Evolutionary conservation across 37 sponge, comb jelly and placozoan genomes (phyloP).

Genomic region (Halisarca cf. caerulea): DNA sequence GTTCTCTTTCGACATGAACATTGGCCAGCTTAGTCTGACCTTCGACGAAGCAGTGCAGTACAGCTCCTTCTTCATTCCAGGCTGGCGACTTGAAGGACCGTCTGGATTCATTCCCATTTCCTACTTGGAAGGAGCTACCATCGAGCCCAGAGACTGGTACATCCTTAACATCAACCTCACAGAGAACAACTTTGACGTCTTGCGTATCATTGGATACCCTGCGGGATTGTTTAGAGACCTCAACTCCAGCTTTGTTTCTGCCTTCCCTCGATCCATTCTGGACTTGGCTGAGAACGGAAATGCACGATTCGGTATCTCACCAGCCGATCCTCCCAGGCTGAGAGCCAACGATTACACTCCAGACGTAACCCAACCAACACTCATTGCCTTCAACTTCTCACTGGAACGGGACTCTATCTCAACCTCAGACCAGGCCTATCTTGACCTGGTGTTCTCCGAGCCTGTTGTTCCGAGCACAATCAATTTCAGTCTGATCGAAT

Average conservation of each 20-base stretch:
- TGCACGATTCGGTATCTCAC: not conserved
- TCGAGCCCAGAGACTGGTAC: constrained; percentile 68
- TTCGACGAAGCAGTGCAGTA: constrained; percentile 67
- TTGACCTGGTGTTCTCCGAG: constrained; percentile 70
- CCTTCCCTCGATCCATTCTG: constrained; percentile 35
- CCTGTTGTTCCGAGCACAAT: constrained; percentile 52
- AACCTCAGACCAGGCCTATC: constrained; percentile 22
- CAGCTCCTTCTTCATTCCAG: constrained; percentile 32
- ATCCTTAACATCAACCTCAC: constrained; percentile 72
- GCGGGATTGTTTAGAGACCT: not conserved
- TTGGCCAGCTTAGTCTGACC: constrained; percentile 65
- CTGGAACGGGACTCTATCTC: not conserved
- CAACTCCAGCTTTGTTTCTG: constrained; percentile 63
- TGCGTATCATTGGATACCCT: not conserved
- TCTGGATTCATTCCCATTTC: not conserved
- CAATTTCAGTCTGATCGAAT: constrained; percentile 46
- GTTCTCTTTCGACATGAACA: constrained; percentile 73
- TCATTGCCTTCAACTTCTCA: constrained; percentile 51
- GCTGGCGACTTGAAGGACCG: not conserved
- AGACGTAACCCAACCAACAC: constrained; percentile 59
- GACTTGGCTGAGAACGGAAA: constrained; percentile 75
- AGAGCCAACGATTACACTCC: constrained; percentile 51
- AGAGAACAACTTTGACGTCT: not conserved
- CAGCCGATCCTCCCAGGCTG: not conserved
- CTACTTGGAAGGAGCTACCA: not conserved